Conservation (phyloP, 1,140 invertebrate species). For the Aethina tumida region DNA sequence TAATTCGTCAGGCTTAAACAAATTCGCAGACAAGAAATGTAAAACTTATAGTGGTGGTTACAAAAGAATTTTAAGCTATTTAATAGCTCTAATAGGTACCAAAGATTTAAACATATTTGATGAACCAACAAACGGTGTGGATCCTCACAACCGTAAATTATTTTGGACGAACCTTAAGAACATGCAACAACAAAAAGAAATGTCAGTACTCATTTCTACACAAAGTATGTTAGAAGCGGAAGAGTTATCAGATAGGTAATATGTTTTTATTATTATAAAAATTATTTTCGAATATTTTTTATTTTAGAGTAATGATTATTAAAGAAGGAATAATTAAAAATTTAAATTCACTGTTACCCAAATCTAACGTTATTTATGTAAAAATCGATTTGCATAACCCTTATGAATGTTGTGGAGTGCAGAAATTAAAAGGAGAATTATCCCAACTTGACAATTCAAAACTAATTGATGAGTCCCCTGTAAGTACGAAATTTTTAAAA, state of each 20-base stretch:
- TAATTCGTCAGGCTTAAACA: slow-evolving; percentile 21
- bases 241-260: slow-evolving; percentile 52
- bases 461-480: too few relatives aligned
- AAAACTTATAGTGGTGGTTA: slow-evolving; percentile 65
- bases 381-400: too few relatives aligned
- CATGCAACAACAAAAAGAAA: slow-evolving; percentile 39
- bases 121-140: slow-evolving; percentile 58
- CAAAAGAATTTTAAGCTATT: slow-evolving; percentile 72
- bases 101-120: slow-evolving; percentile 66
- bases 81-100: slow-evolving; percentile 67
- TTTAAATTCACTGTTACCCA: too few relatives aligned
- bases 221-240: slow-evolving; percentile 85
- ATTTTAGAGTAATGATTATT: too few relatives aligned
- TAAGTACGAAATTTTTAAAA: too few relatives aligned
- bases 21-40: slow-evolving; percentile 39
- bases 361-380: too few relatives aligned
- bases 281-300: too few relatives aligned
- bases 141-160: slow-evolving; percentile 53
- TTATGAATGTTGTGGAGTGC: too few relatives aligned
- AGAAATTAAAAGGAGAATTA: too few relatives aligned
- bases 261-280: too few relatives aligned
- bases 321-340: too few relatives aligned
- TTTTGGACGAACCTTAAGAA: slow-evolving; percentile 50
- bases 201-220: slow-evolving; percentile 47
- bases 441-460: too few relatives aligned